Evolutionary conservation across 2,113 vertebrate genomes (phyloP).

Genomic region (Sorex fumeus): DNA sequence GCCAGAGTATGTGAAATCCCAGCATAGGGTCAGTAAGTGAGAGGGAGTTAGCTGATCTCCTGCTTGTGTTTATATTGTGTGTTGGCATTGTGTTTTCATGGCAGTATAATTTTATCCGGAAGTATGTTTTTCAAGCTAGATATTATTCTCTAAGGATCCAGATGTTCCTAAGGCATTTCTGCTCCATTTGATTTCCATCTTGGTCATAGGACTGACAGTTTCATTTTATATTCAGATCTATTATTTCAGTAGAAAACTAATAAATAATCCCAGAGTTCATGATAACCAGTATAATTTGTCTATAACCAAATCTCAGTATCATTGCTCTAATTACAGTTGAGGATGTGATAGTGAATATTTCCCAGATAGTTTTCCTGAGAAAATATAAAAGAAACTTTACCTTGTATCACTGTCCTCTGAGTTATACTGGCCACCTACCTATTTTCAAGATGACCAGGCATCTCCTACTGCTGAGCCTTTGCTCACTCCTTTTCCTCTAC

Average conservation of each 20-base stretch:
- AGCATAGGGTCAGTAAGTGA: background rate
- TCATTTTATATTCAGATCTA: background rate
- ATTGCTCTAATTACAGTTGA: background rate
- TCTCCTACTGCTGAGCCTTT: background rate
- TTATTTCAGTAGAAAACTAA: background rate
- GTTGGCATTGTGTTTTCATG: background rate
- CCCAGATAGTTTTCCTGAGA: background rate
- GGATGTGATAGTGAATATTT: background rate
- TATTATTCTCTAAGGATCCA: background rate
- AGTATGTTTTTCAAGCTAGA: background rate
- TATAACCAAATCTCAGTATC: background rate
- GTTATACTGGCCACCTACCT: background rate
- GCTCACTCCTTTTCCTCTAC: background rate
- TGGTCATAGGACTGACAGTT: background rate
- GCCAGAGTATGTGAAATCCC: background rate
- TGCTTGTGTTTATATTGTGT: background rate
- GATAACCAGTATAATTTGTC: background rate
- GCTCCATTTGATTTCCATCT: constrained; percentile 3
- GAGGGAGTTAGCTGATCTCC: background rate
- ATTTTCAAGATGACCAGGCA: background rate
- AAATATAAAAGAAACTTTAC: background rate
- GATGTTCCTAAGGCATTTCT: background rate
- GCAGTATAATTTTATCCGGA: background rate
- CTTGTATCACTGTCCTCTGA: background rate
- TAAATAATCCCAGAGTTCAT: background rate